These are phyloP conservation scores for Therioaphis trifolii DNA, from an alignment of 2,888 invertebrate genomes.

Conservation along the genomic window DNA sequence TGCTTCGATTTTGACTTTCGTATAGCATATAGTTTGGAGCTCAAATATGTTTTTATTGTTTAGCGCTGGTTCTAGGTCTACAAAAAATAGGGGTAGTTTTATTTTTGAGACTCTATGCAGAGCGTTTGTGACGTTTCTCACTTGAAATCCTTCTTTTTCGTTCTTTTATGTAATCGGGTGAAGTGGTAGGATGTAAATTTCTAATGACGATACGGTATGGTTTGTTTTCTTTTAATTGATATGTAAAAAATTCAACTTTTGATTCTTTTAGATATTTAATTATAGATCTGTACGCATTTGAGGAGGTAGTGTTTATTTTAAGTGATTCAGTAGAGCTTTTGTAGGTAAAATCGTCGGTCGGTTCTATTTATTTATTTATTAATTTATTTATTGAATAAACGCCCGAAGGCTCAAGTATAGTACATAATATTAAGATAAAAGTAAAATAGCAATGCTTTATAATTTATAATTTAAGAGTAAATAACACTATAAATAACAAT, in stretches of 20 bases:
- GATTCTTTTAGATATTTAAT: neutral
- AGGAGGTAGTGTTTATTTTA: neutral
- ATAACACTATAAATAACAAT: neutral
- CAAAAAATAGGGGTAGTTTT: neutral
- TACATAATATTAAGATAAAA: too few species aligned
- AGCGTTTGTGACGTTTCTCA: too few species aligned
- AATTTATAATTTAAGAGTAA: too few species aligned
- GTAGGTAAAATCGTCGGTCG: neutral
- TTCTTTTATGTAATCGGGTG: neutral
- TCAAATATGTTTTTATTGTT: conserved; percentile 21
- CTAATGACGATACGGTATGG: neutral
- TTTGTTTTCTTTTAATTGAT: too few species aligned
- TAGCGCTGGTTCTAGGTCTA: neutral
- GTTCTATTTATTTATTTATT: neutral
- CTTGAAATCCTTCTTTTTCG: too few species aligned
- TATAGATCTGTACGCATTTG: neutral
- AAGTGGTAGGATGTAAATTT: neutral
- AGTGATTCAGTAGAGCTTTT: neutral
- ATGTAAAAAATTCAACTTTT: neutral
- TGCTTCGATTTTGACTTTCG: too few species aligned
- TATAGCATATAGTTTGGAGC: neutral
- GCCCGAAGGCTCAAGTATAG: too few species aligned
- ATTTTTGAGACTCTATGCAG: too few species aligned
- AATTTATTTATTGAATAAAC: neutral
- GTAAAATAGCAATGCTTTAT: too few species aligned